A percentile compares a stretch with the other conserved stretches of the same genome.
Conservation (phyloP, 2,888 invertebrate species). For the Ganaspis brasiliensis region DNA sequence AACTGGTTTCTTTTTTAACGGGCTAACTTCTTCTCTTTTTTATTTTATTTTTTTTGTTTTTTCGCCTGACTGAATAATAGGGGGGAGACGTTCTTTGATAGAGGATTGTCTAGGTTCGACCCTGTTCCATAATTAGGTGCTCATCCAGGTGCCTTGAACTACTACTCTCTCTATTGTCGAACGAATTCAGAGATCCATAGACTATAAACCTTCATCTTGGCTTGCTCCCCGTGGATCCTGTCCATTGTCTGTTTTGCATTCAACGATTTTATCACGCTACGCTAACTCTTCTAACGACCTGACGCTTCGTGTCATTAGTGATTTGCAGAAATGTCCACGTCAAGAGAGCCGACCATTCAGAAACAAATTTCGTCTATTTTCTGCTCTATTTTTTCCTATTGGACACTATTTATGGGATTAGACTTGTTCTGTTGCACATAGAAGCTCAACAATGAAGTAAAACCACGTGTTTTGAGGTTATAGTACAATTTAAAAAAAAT, state of each 20-base stretch:
- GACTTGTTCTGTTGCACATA: no score
- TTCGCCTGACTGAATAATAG: constrained; percentile 6
- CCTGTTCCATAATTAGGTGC: constrained; percentile 64
- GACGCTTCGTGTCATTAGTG: constrained; percentile 71
- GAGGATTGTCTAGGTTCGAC: constrained; percentile 6
- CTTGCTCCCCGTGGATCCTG: constrained; percentile 52
- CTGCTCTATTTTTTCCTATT: not conserved
- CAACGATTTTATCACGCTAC: constrained; percentile 75
- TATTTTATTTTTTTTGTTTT: not conserved
- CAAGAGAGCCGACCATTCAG: constrained; percentile 39
- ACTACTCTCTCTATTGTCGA: constrained; percentile 51
- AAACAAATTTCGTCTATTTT: not conserved
- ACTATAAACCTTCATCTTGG: constrained; percentile 44
- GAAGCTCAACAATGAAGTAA: no score
- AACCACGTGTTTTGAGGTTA: no score
- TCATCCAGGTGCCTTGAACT: constrained; percentile 65
- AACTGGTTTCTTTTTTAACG: no score
- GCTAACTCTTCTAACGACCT: constrained; percentile 74
- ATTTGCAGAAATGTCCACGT: constrained; percentile 68
- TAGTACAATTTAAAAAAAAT: no score
- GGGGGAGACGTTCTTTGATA: not conserved
- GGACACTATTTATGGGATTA: no score
- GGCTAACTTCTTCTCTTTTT: not conserved
- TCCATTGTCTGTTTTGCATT: constrained; percentile 74
- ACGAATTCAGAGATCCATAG: constrained; percentile 40